Evolutionary conservation across 2,113 vertebrate genomes (phyloP).

Genomic region (Zapus hudsonius): DNA sequence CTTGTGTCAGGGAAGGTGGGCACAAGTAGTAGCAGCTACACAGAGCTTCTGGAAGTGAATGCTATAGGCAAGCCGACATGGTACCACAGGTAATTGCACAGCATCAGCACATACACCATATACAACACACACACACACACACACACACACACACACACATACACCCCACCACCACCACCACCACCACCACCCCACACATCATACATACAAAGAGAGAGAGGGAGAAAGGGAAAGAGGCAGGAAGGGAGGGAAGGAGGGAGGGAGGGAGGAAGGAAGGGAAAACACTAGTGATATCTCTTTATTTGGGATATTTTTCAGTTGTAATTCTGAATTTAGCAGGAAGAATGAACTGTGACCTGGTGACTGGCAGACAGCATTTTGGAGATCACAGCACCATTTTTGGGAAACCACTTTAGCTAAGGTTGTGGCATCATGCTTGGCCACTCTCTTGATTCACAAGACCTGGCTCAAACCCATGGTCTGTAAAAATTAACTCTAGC

Average conservation of each 20-base stretch:
- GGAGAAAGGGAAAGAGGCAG: no score
- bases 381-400: background rate
- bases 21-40: background rate
- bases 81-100: no score
- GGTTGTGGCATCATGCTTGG: background rate
- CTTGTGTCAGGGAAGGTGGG: background rate
- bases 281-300: background rate
- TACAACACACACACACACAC: no score
- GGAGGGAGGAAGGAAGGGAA: background rate
- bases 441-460: background rate
- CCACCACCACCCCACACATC: no score
- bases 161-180: no score
- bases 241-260: no score
- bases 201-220: no score
- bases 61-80: background rate
- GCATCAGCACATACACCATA: no score
- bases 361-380: background rate
- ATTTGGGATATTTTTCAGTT: background rate
- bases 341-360: slow-evolving; percentile 19
- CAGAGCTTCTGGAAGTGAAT: background rate
- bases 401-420: background rate
- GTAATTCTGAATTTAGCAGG: slow-evolving; percentile 36
- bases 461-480: background rate
- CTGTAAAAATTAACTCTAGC: background rate
- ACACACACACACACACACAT: no score